Percentiles rank a stretch among this genome's conserved stretches.
phyloP scores from a whole-genome alignment of 2,113 vertebrate genomes.

The Chaetodon trifascialis region DNA sequence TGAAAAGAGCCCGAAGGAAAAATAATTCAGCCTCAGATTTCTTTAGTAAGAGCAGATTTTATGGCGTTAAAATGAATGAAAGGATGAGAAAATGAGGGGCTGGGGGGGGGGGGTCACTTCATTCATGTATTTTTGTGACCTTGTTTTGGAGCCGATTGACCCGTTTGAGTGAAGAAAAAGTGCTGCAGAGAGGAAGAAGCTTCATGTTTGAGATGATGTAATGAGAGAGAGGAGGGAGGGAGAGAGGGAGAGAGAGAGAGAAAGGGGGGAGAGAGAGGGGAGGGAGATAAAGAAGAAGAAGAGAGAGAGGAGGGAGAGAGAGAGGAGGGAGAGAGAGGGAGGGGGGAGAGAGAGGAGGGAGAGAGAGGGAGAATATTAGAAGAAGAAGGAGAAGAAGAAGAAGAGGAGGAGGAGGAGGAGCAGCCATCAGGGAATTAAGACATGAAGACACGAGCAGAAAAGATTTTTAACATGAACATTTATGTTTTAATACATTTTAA shows the following conservation, averaged over 20 bases:
- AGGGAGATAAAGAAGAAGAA: no score
- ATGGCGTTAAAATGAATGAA: not conserved
- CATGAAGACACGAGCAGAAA: no score
- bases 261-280: not conserved
- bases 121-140: not conserved
- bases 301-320: not conserved
- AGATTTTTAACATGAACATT: no score
- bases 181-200: constrained; percentile 1
- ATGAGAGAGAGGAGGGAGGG: constrained; percentile 7
- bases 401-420: no score
- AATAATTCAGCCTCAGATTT: not conserved
- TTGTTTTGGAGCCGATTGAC: constrained; percentile 4
- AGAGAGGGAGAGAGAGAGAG: not conserved
- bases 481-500: no score
- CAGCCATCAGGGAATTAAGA: no score
- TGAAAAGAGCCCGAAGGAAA: not conserved
- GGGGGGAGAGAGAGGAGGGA: no score
- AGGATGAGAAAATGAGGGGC: not conserved
- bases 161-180: not conserved
- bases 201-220: constrained; percentile 52
- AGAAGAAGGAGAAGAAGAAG: no score
- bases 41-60: not conserved
- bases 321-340: not conserved
- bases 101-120: not conserved
- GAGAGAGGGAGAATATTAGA: not conserved